Evolutionary conservation across 2,797 vertebrate genomes (phyloP), one percentile per base, ranked within the genome.

Genomic region (Gymnocypris eckloni): DNA sequence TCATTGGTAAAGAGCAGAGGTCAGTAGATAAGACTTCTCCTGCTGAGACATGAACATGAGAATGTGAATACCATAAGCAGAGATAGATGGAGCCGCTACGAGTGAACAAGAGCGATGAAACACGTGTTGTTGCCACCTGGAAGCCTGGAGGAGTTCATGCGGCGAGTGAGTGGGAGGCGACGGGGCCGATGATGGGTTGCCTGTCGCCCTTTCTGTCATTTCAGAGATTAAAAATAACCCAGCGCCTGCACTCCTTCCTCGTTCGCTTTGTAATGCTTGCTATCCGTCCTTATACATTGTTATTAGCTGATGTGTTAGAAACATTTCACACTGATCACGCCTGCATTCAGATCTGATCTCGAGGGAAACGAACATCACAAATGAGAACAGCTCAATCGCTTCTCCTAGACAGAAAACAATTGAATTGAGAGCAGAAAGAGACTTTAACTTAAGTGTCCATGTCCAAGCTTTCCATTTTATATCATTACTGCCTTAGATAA

Each of bases 201-300:
- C 86, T 89, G 87, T 54, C 85, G 61, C 25, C 72, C 70, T 88
- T 73, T 79, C 85, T 88, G 85, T 85, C 89, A 93, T 93, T 86
- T 13, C 54, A 20, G 39, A 92, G 87, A 93, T 94, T 95, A 94
- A 94, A 95, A 96, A 95, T 93, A 95, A 93, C 90, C 87, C 88
- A 84, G 87, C 87, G 15, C 48, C 79, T 71, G 69, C 88, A 61
- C 80, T 48, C 66, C 69, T 79, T 73, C 16, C 77, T 69, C 43
- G 79, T 59, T 59, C 22, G 25, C 37, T 86, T 59, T 72, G 33
- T 80, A 59, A n/a, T 33, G 41, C 37, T 54, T 64, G 43, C 37
- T 81, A 12, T 52, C 43, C 59, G 8, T 82, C 45, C 52, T 41
- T 4, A 9, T 41, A 13, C 52, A 15, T 45, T 79, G 22, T 43